Evolutionary conservation across 2,797 vertebrate genomes (phyloP).

Genomic region (Schizopygopsis malacanthus): DNA sequence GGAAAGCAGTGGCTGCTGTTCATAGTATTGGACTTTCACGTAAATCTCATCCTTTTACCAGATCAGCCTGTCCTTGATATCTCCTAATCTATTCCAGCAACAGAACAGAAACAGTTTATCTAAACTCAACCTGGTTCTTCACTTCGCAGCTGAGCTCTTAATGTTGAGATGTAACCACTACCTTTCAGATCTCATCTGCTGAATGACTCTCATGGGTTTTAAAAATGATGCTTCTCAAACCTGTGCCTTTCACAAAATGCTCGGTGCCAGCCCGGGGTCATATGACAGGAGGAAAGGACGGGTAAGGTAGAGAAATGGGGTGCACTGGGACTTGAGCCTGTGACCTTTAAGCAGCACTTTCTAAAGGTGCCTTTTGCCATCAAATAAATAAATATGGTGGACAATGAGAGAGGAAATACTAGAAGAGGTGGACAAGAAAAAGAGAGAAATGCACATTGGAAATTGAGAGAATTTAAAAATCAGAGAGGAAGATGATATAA

Average conservation of each 20-base stretch:
- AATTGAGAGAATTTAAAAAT: background rate
- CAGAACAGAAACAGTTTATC: background rate
- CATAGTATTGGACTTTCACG: conserved; percentile 4
- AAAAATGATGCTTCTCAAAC: background rate
- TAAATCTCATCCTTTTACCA: conserved; percentile 1
- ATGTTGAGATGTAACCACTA: background rate
- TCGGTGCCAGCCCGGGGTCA: background rate
- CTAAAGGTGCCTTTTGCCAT: background rate
- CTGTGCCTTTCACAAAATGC: background rate
- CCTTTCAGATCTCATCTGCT: conserved; percentile 16
- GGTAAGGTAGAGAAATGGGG: background rate
- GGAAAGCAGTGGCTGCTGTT: background rate
- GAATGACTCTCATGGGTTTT: background rate
- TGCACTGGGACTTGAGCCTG: conserved; percentile 8
- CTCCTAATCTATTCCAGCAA: conserved; percentile 1
- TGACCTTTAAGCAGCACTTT: background rate
- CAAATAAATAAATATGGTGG: conserved; percentile 23
- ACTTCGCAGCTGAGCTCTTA: background rate
- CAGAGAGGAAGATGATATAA: background rate
- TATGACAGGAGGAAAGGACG: background rate
- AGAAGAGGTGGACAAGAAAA: background rate
- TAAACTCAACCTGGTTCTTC: conserved; percentile 1
- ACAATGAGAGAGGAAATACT: conserved; percentile 5
- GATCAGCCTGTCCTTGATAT: conserved; percentile 8
- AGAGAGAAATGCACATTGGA: background rate